Conservation (phyloP, 2,113 vertebrate species). For the Thamnophis sirtalis region DNA sequence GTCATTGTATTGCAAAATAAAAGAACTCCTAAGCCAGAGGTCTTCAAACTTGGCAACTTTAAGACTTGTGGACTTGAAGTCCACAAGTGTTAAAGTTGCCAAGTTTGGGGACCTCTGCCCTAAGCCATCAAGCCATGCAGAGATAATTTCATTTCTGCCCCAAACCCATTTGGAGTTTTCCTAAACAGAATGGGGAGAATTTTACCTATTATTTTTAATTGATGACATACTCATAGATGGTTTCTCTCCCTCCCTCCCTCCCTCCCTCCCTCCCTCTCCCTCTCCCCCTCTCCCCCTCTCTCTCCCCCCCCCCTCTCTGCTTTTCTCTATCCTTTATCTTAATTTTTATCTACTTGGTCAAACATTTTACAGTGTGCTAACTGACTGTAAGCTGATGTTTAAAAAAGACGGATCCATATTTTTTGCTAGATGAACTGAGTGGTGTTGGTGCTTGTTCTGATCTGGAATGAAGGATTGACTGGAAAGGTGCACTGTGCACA, state of each 20-base stretch:
- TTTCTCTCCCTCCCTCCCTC: no score
- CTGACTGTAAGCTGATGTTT: neutral
- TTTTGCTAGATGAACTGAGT: neutral
- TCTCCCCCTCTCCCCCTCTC: rapidly evolving
- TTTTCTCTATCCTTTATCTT: neutral
- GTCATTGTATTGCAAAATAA: neutral
- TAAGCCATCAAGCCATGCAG: neutral
- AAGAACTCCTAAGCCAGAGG: neutral
- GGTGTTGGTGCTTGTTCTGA: neutral
- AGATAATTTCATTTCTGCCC: neutral
- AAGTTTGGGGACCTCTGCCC: no score
- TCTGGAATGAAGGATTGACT: neutral
- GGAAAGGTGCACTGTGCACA: neutral
- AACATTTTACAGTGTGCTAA: no score
- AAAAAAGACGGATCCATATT: neutral
- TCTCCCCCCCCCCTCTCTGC: rapidly evolving
- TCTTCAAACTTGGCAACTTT: no score
- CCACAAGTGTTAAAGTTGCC: no score
- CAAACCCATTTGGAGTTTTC: neutral
- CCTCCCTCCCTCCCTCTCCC: neutral
- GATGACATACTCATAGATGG: neutral
- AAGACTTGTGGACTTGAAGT: no score
- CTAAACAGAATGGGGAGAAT: neutral
- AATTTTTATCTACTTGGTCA: no score
- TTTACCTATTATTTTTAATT: neutral